Base-by-base conservation (phyloP, 37 sponge, comb jelly and placozoan species). In the Agelas oroides region DNA sequence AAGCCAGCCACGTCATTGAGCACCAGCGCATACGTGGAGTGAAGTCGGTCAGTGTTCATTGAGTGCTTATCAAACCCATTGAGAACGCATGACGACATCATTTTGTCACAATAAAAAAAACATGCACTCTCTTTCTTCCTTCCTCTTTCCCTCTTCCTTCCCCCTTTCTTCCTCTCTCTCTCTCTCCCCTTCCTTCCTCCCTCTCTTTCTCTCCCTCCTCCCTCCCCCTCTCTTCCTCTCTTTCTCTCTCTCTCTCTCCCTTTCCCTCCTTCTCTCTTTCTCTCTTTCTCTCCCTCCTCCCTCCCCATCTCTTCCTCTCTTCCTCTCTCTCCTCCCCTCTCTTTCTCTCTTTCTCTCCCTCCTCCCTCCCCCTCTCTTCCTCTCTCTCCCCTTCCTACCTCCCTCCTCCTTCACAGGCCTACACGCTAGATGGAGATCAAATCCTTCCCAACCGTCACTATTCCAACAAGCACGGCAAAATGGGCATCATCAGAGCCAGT, bases 361-460 rank as follows among this genome's bases (percentile, higher is more conserved):
- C 15, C 58, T 19, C 27, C 13, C n/a, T 65, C 67, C 28, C 67
- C 13, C 13, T 23, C 28, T 65, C n/a, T n/a, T n/a, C n/a, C n/a
- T n/a, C n/a, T n/a, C n/a, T n/a, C n/a, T n/a, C n/a, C 27, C n/a
- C 18, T 56, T 18, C 18, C 18, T 56, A 18, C 18, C 5, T 11
- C 11, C 27, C 13, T 27, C 13, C 63, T 25, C 63, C 27, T 13
- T 25, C 63, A 2, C 76, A 64, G 68, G 86, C 86, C 2, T 85
- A 80, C 59, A 84, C 86, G 1, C 53, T 79, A 13, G 86, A 85
- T 11, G 91, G 81, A 1, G 86, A 85, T 59, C 74, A 76, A 53
- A 73, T 84, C 19, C 62, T 69, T 37, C 60, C 69, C 15, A 35
- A 53, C 34, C 34, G 70, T 16, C 85, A 78, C 32, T 89, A 89